Percentiles rank a stretch among this genome's conserved stretches.
These are phyloP conservation scores for Mirounga angustirostris DNA, from an alignment of 2,113 vertebrate genomes.

Conservation along the genomic window DNA sequence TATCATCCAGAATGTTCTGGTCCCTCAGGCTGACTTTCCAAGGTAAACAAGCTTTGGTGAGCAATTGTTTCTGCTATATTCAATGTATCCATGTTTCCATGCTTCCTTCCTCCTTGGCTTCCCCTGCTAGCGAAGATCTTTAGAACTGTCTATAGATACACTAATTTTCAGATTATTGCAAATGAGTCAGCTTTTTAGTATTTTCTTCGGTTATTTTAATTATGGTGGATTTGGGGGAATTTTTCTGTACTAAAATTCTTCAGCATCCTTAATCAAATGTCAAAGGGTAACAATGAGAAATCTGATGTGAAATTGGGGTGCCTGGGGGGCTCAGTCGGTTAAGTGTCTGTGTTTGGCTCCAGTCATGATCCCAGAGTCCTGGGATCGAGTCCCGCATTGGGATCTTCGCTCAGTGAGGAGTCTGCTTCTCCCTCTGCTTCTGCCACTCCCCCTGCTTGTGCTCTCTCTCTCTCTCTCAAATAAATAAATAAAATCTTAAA, in stretches of 20 bases:
- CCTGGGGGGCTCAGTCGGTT: not conserved
- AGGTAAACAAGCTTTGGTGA: not conserved
- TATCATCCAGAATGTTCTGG: not conserved
- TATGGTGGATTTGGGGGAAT: not conserved
- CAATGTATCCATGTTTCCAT: not conserved
- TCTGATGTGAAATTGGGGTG: not conserved
- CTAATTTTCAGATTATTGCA: not conserved
- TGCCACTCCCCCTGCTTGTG: not conserved
- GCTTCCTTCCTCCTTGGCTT: not conserved
- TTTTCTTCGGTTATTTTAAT: conserved; percentile 35
- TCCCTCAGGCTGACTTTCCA: not conserved
- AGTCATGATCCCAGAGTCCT: not conserved
- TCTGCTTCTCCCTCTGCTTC: not conserved
- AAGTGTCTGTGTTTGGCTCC: not conserved
- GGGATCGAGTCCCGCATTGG: not conserved
- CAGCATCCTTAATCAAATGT: not conserved
- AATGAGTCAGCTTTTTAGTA: not conserved
- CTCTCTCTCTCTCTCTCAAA: not conserved
- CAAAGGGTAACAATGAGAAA: not conserved
- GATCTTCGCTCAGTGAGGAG: not conserved
- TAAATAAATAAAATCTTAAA: not conserved
- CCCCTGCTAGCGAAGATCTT: not conserved
- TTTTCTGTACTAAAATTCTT: conserved; percentile 20
- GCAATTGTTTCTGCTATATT: not conserved
- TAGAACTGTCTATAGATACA: not conserved